Base-by-base conservation (phyloP, 2,797 vertebrate genomes). In the Denticeps clupeoides region DNA sequence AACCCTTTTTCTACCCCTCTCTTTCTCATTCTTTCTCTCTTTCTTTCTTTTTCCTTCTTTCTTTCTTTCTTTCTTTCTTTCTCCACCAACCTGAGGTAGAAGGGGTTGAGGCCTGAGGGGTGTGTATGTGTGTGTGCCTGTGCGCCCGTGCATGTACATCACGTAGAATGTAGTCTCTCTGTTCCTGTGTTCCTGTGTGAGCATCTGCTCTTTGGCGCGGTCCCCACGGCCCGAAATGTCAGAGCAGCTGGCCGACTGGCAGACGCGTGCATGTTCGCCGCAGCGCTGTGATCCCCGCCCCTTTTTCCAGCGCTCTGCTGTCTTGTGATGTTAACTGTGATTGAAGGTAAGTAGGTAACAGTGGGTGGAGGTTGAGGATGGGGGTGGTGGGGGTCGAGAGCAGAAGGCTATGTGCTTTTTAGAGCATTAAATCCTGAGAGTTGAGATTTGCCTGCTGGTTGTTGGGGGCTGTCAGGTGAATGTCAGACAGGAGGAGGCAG, bases 241-340 rank as follows among this genome's bases (percentile, higher is more conserved):
- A 80, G 70, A 74, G 65, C 71, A 52, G 25, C 9, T 12, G 51
- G 73, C 73, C 74, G 73, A 65, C 73, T 76, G 75, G 69, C 72
- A 75, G 73, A 77, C 76, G 71, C 71, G 72, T 65, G 68, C 68
- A 73, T 69, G 70, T 73, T 73, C n/a, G n/a, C n/a, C n/a, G 69
- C 69, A 65, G 58, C 45, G 59, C 60, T 54, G 65, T 68, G 66
- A 75, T 56, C 70, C 70, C 60, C 45, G 58, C 69, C 73, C 71
- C 63, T 53, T 29, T 68, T 46, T 60, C 57, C 60, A 37, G 60
- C 50, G 57, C 67, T 80, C 71, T 76, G 81, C 76, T 89, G 88
- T 90, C 87, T 80, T 80, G 74, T 76, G 73, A 79, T 82, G 83
- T 93, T 89, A 88, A 78, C 84, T 73, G 82, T 87, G 85, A 84